phyloP scores from a whole-genome alignment of 2,113 vertebrate genomes.

The Microcebus ravelobensis region DNA sequence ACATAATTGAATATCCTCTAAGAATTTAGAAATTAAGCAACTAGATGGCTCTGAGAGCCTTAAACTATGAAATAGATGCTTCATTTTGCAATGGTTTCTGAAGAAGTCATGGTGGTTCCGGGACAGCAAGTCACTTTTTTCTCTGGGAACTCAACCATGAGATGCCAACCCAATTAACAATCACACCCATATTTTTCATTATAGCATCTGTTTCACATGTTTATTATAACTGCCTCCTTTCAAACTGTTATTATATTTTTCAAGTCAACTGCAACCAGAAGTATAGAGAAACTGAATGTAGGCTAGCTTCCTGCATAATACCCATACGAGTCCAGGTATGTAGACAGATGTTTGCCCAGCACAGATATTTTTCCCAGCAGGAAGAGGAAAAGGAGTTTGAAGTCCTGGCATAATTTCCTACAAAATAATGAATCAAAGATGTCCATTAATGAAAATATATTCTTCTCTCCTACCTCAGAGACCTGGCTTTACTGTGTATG shows the following conservation, averaged over 20 bases:
- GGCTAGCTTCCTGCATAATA: not conserved
- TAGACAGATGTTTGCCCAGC: not conserved
- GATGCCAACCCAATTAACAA: not conserved
- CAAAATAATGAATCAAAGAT: constrained; percentile 22
- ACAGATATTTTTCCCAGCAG: not conserved
- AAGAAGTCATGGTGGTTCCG: constrained; percentile 6
- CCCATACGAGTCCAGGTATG: not conserved
- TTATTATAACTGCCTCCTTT: constrained; percentile 29
- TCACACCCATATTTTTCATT: constrained; percentile 3
- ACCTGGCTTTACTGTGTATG: not conserved
- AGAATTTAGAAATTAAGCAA: constrained; percentile 17
- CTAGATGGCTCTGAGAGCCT: not conserved
- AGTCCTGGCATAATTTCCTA: not conserved
- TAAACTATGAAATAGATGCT: not conserved
- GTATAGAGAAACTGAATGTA: not conserved
- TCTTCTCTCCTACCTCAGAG: not conserved
- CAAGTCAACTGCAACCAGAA: constrained; percentile 7
- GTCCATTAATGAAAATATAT: not conserved
- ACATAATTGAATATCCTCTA: not conserved
- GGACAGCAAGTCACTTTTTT: not conserved
- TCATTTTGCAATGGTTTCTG: not conserved
- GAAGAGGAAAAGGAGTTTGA: not conserved
- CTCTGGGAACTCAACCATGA: not conserved
- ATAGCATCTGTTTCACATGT: not conserved
- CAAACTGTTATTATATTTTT: constrained; percentile 23